Evolutionary conservation across 2,888 invertebrate genomes (phyloP).

Genomic region (Drosophila dives): DNA sequence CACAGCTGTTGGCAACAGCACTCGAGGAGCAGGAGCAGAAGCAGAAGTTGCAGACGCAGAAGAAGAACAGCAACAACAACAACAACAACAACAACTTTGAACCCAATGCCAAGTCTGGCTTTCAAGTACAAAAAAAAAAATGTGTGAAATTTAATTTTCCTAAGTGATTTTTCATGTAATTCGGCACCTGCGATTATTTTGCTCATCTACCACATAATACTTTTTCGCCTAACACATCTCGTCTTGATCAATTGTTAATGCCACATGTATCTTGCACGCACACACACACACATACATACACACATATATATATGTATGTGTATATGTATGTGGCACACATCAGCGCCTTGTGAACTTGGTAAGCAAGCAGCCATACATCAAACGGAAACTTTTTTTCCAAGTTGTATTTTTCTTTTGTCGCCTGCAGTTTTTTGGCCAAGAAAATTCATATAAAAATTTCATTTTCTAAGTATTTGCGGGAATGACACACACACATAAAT

Average conservation of each 20-base stretch:
- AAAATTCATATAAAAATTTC: slow-evolving; percentile 50
- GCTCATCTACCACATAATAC: slow-evolving; percentile 63
- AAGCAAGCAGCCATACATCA: slow-evolving; percentile 71
- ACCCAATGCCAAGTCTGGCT: slow-evolving; percentile 62
- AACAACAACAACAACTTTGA: slow-evolving; percentile 38
- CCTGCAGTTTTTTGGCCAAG: slow-evolving; percentile 43
- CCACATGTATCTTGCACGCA: slow-evolving; percentile 60
- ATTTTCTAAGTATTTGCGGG: slow-evolving; percentile 49
- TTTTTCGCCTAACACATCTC: slow-evolving; percentile 54
- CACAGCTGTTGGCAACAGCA: slow-evolving; percentile 50
- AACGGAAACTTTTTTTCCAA: slow-evolving; percentile 62
- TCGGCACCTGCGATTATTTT: slow-evolving; percentile 80
- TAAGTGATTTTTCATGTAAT: slow-evolving; percentile 81
- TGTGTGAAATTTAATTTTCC: slow-evolving; percentile 81
- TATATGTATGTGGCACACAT: slow-evolving; percentile 40
- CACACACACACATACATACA: neutral
- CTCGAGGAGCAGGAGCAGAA: slow-evolving; percentile 11
- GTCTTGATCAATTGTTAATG: slow-evolving; percentile 78
- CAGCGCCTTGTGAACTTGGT: slow-evolving; percentile 72
- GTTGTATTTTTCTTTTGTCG: slow-evolving; percentile 47
- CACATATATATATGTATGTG: neutral
- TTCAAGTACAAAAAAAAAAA: slow-evolving; percentile 80
- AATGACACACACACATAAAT: neutral
- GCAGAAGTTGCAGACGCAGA: slow-evolving; percentile 12
- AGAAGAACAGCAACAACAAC: neutral